Evolutionary conservation across 1,140 invertebrate species (phyloP).

Genomic region (Pissodes strobi): DNA sequence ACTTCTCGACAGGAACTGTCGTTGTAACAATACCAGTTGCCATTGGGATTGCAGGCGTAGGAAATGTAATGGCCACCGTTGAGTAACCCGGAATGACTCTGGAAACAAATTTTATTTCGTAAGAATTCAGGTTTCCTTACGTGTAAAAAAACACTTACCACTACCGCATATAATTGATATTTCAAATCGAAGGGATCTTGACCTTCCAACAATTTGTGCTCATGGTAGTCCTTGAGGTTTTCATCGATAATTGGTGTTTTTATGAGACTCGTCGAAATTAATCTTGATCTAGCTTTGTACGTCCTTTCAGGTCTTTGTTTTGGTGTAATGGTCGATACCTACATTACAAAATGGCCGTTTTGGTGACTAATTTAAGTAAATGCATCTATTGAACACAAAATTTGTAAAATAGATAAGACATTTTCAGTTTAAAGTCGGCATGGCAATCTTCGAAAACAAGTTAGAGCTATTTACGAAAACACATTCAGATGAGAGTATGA

Average conservation of each 20-base stretch:
- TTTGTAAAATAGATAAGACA: too few relatives aligned
- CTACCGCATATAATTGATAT: conserved; percentile 83
- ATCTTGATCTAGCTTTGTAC: conserved; percentile 56
- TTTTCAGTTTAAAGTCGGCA: too few relatives aligned
- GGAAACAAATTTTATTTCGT: conserved; percentile 34
- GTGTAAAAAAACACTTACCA: conserved; percentile 65
- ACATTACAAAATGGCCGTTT: too few relatives aligned
- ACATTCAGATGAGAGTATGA: too few relatives aligned
- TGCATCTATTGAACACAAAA: too few relatives aligned
- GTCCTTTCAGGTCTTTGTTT: conserved; percentile 23
- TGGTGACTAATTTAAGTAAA: too few relatives aligned
- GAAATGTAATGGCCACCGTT: conserved; percentile 88
- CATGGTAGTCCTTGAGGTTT: conserved; percentile 75
- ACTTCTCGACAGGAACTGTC: conserved; percentile 71
- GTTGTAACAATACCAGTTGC: conserved; percentile 90
- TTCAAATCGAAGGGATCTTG: conserved; percentile 74
- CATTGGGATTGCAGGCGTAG: conserved; percentile 81
- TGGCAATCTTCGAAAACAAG: too few relatives aligned
- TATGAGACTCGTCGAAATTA: conserved; percentile 68
- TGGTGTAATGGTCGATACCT: conserved; percentile 2
- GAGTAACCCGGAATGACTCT: conserved; percentile 88
- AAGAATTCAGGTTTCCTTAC: not conserved
- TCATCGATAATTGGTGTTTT: conserved; percentile 68
- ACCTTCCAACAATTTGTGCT: conserved; percentile 67
- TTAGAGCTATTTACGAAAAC: too few relatives aligned